Evolutionary conservation across 2,113 vertebrate species (phyloP).

Genomic region (Scalopus aquaticus): DNA sequence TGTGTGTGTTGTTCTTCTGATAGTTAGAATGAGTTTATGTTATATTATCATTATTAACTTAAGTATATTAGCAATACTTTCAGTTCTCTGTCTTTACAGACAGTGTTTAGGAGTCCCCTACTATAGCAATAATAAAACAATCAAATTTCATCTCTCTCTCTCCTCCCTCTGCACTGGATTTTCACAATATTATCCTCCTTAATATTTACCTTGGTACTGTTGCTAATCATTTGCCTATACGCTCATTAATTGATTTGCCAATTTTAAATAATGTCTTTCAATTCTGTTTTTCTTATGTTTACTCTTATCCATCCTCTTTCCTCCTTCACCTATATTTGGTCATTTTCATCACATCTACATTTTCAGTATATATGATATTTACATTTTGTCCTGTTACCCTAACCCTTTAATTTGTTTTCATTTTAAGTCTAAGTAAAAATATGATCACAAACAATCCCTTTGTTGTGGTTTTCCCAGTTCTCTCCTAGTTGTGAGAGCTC

Average conservation of each 20-base stretch:
- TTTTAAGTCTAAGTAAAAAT: background rate
- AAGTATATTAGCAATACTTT: background rate
- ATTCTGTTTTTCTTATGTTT: background rate
- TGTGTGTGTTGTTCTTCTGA: background rate
- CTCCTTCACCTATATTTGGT: background rate
- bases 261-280: background rate
- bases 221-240: background rate
- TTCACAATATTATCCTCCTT: background rate
- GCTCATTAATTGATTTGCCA: background rate
- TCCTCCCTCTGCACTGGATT: background rate
- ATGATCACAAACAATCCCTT: background rate
- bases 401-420: background rate
- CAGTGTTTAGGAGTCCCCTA: background rate
- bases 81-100: background rate
- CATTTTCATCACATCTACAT: background rate
- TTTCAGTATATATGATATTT: background rate
- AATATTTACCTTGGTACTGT: background rate
- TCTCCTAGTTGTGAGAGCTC: no score
- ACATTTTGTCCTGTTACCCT: background rate
- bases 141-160: background rate
- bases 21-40: background rate
- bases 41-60: conserved; percentile 29
- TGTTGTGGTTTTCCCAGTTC: background rate
- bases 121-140: conserved; percentile 15
- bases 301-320: background rate